These are phyloP conservation scores for Adelphocoris suturalis DNA, from an alignment of 2,888 invertebrate species.

Conservation along the genomic window DNA sequence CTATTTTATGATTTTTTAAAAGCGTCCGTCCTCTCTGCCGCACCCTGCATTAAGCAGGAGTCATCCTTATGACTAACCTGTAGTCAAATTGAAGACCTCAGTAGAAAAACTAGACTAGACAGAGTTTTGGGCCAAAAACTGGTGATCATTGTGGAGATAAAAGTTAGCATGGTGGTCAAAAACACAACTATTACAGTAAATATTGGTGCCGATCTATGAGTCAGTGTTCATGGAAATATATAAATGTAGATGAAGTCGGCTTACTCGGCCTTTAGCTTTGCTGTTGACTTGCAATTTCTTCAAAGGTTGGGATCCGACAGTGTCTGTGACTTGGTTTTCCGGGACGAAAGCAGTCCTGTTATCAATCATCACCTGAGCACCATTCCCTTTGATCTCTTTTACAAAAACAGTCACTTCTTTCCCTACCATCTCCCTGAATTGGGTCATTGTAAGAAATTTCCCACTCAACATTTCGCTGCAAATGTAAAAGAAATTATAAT, in stretches of 20 bases:
- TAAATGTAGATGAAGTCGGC: background rate
- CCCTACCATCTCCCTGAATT: slow-evolving; percentile 55
- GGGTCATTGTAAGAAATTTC: slow-evolving; percentile 37
- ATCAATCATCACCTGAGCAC: slow-evolving; percentile 37
- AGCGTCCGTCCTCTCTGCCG: no score
- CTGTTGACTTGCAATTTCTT: slow-evolving; percentile 52
- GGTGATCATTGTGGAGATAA: no score
- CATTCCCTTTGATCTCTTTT: slow-evolving; percentile 2
- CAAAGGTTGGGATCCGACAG: background rate
- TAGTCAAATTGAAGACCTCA: no score
- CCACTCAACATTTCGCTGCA: slow-evolving; percentile 47
- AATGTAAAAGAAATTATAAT: background rate
- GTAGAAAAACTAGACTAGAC: no score
- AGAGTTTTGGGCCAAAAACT: no score
- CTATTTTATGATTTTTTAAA: no score
- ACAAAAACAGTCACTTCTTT: slow-evolving; percentile 14
- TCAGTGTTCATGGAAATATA: no score
- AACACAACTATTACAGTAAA: no score
- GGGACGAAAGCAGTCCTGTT: slow-evolving; percentile 49
- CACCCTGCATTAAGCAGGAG: no score
- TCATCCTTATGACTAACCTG: no score
- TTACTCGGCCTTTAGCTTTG: slow-evolving; percentile 41
- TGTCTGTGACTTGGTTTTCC: slow-evolving; percentile 38
- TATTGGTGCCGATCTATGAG: no score
- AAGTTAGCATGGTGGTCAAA: no score